Percentiles rank a stretch among this genome's conserved stretches.
Conservation (phyloP, 2,113 vertebrate species). For the Plecotus auritus region DNA sequence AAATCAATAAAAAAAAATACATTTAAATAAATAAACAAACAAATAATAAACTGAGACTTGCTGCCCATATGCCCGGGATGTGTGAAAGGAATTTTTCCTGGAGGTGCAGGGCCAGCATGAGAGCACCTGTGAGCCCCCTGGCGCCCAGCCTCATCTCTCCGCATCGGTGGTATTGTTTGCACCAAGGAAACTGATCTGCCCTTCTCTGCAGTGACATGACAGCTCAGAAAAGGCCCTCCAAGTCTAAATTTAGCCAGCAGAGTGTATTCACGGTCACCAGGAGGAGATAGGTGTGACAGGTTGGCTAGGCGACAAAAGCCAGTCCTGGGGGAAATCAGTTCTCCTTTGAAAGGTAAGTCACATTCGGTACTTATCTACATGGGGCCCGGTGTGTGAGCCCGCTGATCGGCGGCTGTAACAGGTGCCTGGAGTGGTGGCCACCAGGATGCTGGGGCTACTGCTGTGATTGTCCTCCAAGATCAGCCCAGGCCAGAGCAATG, state of each 20-base stretch:
- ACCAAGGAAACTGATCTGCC: not conserved
- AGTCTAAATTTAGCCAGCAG: slow-evolving; percentile 47
- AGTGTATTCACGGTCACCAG: not conserved
- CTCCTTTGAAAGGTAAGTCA: not conserved
- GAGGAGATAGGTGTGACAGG: slow-evolving; percentile 59
- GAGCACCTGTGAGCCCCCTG: not conserved
- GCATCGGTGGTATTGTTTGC: not conserved
- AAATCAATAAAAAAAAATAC: too few species aligned
- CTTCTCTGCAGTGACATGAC: not conserved
- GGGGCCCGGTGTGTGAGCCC: not conserved
- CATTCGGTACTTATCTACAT: not conserved
- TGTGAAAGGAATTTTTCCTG: not conserved
- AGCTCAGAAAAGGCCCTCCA: not conserved
- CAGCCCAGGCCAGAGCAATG: not conserved
- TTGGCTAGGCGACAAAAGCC: slow-evolving; percentile 32
- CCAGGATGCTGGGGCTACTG: not conserved
- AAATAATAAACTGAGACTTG: not conserved
- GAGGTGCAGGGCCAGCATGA: not conserved
- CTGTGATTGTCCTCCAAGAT: not conserved
- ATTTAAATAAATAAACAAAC: too few species aligned
- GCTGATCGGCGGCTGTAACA: fast-evolving
- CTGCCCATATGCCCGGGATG: not conserved
- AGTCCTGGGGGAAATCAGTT: slow-evolving; percentile 14
- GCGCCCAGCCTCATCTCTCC: not conserved
- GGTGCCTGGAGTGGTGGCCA: fast-evolving